Percentiles rank a stretch among this genome's conserved stretches.
Evolutionary conservation across 2,888 invertebrate genomes (phyloP).

Genomic region (Cheilosia variabilis): DNA sequence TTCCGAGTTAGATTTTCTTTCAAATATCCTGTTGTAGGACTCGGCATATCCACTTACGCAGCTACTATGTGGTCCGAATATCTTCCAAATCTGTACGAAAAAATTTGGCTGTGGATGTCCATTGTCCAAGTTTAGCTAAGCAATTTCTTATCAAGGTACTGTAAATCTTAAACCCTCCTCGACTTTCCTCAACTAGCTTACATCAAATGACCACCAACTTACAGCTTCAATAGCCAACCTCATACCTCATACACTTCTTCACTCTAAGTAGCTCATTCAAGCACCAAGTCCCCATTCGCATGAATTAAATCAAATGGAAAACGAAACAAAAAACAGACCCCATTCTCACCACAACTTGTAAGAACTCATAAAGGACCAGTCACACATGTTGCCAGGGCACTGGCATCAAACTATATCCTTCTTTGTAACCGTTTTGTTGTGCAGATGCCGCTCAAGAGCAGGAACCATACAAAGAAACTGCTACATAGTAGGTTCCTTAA

Average conservation of each 20-base stretch:
- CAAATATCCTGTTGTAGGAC: no score
- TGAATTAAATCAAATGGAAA: conserved; percentile 33
- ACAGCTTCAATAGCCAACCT: no score
- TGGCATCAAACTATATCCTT: conserved; percentile 7
- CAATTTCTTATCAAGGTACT: no score
- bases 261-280: background rate
- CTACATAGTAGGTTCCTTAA: conserved; percentile 52
- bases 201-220: no score
- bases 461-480: conserved; percentile 26
- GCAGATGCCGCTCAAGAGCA: conserved; percentile 37
- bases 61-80: no score
- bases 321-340: background rate
- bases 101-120: no score
- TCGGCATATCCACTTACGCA: no score
- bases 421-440: conserved; percentile 15
- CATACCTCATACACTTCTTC: background rate
- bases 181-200: no score
- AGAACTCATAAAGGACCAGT: conserved; percentile 21
- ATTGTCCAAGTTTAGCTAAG: no score
- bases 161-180: no score
- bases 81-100: no score
- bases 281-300: background rate
- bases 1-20: no score
- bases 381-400: conserved; percentile 10
- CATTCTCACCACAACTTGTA: conserved; percentile 16